Conservation (phyloP, 2,888 invertebrate genomes). For the Arrhopalites spinosus region DNA sequence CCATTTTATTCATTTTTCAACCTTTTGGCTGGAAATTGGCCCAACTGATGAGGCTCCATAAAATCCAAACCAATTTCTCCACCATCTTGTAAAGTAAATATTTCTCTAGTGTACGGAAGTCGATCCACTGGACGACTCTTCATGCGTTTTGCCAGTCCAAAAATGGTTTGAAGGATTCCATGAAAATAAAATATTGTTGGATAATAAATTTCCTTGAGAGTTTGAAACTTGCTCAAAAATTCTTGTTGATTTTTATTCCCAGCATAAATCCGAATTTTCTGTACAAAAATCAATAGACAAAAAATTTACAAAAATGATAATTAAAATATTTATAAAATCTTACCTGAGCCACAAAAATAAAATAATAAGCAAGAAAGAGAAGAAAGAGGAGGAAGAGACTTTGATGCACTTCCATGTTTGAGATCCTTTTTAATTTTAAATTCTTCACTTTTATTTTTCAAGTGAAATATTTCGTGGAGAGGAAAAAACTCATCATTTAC, state of each 20-base stretch:
- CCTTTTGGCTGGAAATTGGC: background rate
- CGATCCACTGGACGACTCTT: conserved; percentile 24
- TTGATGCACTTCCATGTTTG: background rate
- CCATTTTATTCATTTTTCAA: background rate
- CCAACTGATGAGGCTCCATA: conserved; percentile 26
- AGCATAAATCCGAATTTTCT: conserved; percentile 22
- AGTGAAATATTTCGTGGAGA: too few species aligned
- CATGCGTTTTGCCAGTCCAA: conserved; percentile 37
- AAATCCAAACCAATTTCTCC: conserved; percentile 48
- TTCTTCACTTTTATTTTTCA: too few species aligned
- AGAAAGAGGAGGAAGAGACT: background rate
- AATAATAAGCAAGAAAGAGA: conserved; percentile 2
- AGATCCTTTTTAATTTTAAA: too few species aligned
- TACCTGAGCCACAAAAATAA: conserved; percentile 18
- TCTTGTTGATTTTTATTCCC: conserved; percentile 15
- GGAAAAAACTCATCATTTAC: too few species aligned
- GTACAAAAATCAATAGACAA: background rate
- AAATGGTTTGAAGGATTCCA: conserved; percentile 43
- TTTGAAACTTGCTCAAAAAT: conserved; percentile 32
- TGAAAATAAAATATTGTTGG: conserved; percentile 42
- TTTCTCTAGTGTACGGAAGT: conserved; percentile 42
- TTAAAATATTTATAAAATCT: too few species aligned
- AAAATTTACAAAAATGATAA: background rate
- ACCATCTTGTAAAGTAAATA: conserved; percentile 45
- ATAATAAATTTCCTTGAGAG: conserved; percentile 38